These are phyloP conservation scores for Callipepla squamata DNA, from an alignment of 2,113 vertebrate genomes.

Conservation along the genomic window DNA sequence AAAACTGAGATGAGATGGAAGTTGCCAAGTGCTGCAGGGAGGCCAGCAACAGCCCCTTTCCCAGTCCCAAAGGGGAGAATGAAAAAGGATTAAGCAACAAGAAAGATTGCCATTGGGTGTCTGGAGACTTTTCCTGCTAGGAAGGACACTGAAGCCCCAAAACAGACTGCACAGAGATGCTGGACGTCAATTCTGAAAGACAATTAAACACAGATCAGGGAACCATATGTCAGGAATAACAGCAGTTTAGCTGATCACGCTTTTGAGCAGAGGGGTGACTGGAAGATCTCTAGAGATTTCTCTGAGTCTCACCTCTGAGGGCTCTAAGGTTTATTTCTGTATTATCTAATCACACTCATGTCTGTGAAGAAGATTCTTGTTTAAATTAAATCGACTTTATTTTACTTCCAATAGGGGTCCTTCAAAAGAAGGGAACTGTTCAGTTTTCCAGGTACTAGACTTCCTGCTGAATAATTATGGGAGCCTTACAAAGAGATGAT, in stretches of 20 bases:
- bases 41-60: neutral
- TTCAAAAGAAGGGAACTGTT: conserved; percentile 19
- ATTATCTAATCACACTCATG: neutral
- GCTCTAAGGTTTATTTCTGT: conserved; percentile 32
- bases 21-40: neutral
- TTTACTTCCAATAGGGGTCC: neutral
- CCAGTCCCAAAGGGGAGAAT: neutral
- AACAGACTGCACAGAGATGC: neutral
- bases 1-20: neutral
- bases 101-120: neutral
- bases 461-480: conserved; percentile 40
- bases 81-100: neutral
- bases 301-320: neutral
- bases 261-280: neutral
- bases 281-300: conserved; percentile 1
- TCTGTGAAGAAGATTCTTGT: conserved; percentile 9
- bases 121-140: neutral
- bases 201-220: conserved; percentile 3
- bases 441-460: conserved; percentile 10
- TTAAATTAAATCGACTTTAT: conserved; percentile 32
- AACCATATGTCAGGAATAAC: neutral
- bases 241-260: neutral
- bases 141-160: neutral
- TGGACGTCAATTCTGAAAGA: neutral
- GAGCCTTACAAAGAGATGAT: conserved; percentile 15